Evolutionary conservation across 2,888 invertebrate species (phyloP).

Genomic region (Pseudeuparius sepicola): DNA sequence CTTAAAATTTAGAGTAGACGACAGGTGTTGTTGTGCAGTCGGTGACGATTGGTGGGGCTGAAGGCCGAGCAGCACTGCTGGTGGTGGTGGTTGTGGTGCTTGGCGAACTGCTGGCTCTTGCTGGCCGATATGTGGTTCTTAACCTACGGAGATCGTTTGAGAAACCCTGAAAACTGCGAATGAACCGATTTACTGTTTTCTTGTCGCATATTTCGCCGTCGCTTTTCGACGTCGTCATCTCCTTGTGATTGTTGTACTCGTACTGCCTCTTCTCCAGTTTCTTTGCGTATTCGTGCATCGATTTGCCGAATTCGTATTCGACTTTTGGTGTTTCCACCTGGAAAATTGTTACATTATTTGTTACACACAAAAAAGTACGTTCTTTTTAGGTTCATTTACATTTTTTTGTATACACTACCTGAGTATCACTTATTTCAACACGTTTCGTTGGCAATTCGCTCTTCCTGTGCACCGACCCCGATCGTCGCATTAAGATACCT

Average conservation of each 20-base stretch:
- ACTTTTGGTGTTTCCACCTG: conserved; percentile 14
- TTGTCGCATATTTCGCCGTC: conserved; percentile 31
- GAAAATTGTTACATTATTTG: not conserved
- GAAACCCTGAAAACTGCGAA: not conserved
- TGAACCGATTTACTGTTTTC: conserved; percentile 14
- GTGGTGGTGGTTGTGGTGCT: conserved; percentile 28
- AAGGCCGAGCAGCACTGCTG: conserved; percentile 46
- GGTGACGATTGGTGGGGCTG: conserved; percentile 35
- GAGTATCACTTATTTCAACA: conserved; percentile 8
- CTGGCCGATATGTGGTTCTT: conserved; percentile 27
- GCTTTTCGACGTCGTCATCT: conserved; percentile 31
- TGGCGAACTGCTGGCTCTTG: conserved; percentile 28
- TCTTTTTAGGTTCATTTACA: too few relatives aligned
- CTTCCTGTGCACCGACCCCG: too few relatives aligned
- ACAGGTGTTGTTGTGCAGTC: conserved; percentile 41
- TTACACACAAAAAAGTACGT: too few relatives aligned
- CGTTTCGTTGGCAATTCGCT: conserved; percentile 7
- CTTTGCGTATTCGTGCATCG: conserved; percentile 31
- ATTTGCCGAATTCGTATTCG: conserved; percentile 30
- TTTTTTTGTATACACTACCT: too few relatives aligned
- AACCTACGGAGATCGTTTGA: conserved; percentile 8
- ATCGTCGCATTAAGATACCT: too few relatives aligned
- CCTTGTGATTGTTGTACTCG: conserved; percentile 16
- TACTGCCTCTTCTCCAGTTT: conserved; percentile 24
- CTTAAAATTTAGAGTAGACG: conserved; percentile 20